Base-by-base conservation (phyloP, 2,888 invertebrate genomes). In the Dynastes grantii region DNA sequence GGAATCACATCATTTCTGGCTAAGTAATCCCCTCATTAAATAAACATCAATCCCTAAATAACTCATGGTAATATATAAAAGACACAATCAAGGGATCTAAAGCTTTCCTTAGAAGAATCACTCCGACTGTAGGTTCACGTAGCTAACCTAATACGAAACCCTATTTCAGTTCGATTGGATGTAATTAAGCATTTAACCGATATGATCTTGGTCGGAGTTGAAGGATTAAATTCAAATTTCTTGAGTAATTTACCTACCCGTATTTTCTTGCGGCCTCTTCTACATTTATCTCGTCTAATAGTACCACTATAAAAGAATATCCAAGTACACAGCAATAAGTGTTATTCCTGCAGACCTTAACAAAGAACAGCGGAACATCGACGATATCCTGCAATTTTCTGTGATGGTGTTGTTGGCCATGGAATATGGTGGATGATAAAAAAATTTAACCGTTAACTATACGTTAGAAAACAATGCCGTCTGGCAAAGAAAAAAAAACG, bases 111-210 rank as follows among this genome's bases (percentile, higher is more conserved):
- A 27, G 67, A 58, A 67, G 32, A 76, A 61, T 78, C 64, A 51
- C 9, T 37, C 71, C 55, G 55, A 55, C 55, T 53, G 73, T 73
- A 73, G 73, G 73, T 71, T 78, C 73, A 53, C 68, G 58, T 58
- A 76, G 16, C 32, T 40, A 45, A 65, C 45, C 70, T 45, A 45
- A 45, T 58, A 77, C 29, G 45, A 68, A 77, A 76, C 70, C 76
- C 80, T 78, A 84, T 85, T 84, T 84, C 83, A 82, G 82, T 73
- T 82, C 84, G 81, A 84, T 84, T 84, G 82, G 85, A 83, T 83
- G 85, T 85, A 86, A 87, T 87, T 87, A 87, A 85, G 85, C 84
- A 84, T 85, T 85, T 84, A 84, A 82, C 81, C 81, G 87, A 87
- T 87, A 87, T 84, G 82, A 87, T 87, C 87, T 84, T 78, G 71